Percentiles rank a stretch among this genome's conserved stretches.
Evolutionary conservation across 37 sponge, comb jelly and placozoan species (phyloP).

Genomic region (Halisarca cf. caerulea): DNA sequence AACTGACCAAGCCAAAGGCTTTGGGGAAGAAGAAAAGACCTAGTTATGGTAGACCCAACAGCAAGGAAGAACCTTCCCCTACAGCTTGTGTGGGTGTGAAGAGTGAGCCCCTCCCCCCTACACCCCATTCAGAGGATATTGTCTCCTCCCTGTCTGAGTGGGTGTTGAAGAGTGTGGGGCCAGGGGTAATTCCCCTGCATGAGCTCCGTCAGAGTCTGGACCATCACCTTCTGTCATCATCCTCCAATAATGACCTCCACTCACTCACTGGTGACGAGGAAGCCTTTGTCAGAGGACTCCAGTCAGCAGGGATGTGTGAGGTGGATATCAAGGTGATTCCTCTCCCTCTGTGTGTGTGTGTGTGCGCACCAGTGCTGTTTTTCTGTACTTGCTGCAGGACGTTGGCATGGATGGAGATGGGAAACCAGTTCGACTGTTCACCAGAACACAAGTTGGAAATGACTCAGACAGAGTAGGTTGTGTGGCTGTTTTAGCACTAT

Average conservation of each 20-base stretch:
- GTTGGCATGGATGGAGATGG: conserved; percentile 27
- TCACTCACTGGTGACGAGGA: background rate
- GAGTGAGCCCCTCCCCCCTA: no score
- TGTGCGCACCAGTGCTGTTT: no score
- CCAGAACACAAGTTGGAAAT: background rate
- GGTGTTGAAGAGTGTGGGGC: conserved; percentile 34
- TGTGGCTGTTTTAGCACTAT: no score
- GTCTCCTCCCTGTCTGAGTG: conserved; percentile 23
- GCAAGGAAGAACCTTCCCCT: no score
- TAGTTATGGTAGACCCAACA: no score
- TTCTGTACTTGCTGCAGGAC: background rate
- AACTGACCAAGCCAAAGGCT: no score
- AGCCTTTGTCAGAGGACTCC: background rate
- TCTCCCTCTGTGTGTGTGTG: no score
- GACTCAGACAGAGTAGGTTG: background rate
- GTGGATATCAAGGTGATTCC: background rate
- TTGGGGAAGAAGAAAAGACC: no score
- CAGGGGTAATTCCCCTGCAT: conserved; percentile 35
- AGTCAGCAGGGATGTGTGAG: background rate
- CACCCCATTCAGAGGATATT: background rate
- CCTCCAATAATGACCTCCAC: conserved; percentile 2
- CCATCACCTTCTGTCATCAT: conserved; percentile 5
- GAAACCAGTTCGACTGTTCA: background rate
- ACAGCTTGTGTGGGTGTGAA: no score
- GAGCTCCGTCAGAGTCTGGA: conserved; percentile 52